Conservation (phyloP, 2,797 vertebrate genomes). For the Mastacembelus armatus region DNA sequence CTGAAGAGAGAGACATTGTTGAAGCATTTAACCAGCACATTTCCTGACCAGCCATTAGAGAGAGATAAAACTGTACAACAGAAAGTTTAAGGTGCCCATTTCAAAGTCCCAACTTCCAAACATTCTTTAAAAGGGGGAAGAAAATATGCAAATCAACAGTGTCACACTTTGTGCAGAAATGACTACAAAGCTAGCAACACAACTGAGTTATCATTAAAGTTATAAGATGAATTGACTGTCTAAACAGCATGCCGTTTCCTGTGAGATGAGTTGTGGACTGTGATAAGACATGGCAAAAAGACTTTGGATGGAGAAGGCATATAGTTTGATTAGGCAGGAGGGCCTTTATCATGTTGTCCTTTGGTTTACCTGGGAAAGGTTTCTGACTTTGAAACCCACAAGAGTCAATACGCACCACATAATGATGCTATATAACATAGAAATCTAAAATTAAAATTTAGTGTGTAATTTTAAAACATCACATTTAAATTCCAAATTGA, state of each 20-base stretch:
- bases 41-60: conserved; percentile 71
- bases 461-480: conserved; percentile 10
- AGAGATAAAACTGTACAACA: conserved; percentile 71
- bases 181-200: conserved; percentile 68
- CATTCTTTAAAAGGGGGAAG: conserved; percentile 48
- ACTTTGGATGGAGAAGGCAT: conserved; percentile 57
- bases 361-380: conserved; percentile 76
- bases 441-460: neutral
- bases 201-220: conserved; percentile 53
- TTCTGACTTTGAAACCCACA: conserved; percentile 53
- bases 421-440: conserved; percentile 18
- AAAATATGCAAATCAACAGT: conserved; percentile 59
- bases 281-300: conserved; percentile 38
- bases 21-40: conserved; percentile 79
- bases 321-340: conserved; percentile 52
- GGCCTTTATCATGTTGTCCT: conserved; percentile 64
- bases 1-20: conserved; percentile 74
- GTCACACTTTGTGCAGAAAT: conserved; percentile 71
- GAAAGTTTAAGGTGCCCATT: conserved; percentile 71
- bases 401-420: conserved; percentile 34
- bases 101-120: conserved; percentile 64
- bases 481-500: conserved; percentile 17
- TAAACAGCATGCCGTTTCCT: conserved; percentile 48
- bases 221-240: conserved; percentile 20
- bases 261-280: conserved; percentile 42